These are phyloP conservation scores for Isaurus tuberculatus DNA, from an alignment of 92 coral and sea anemone species.

Conservation along the genomic window DNA sequence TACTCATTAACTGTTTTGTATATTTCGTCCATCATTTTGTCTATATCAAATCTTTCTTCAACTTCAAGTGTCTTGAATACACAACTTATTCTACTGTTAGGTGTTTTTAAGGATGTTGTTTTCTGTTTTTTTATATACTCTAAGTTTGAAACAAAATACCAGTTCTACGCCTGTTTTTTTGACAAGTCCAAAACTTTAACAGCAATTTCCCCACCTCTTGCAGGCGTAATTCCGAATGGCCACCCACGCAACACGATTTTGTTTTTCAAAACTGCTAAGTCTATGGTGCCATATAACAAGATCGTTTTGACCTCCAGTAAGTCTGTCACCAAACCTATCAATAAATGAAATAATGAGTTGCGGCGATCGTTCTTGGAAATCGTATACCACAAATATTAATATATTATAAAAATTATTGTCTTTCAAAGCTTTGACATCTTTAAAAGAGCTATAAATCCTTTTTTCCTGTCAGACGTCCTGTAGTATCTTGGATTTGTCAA, in stretches of 20 bases:
- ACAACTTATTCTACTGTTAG: neutral
- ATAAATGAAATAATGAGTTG: neutral
- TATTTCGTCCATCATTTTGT: constrained; percentile 85
- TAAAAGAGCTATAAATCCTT: too few relatives aligned
- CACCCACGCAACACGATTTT: neutral
- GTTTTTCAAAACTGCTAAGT: neutral
- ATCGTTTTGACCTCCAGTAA: neutral
- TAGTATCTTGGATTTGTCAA: too few relatives aligned
- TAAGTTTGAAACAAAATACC: neutral
- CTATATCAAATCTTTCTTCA: neutral
- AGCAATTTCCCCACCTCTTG: neutral
- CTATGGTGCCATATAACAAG: neutral
- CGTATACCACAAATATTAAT: too few relatives aligned
- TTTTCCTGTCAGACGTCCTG: too few relatives aligned
- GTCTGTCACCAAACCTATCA: constrained; percentile 30
- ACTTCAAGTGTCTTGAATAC: neutral
- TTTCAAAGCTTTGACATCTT: too few relatives aligned
- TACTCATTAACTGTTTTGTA: constrained; percentile 89
- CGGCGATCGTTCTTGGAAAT: neutral
- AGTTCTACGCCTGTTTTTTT: neutral
- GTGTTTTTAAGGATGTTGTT: neutral
- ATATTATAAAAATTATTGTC: too few relatives aligned
- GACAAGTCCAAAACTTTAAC: neutral
- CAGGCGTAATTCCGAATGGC: constrained; percentile 2
- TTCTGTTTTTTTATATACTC: neutral